Evolutionary conservation across 2,113 vertebrate genomes (phyloP).

Genomic region (Stegostoma tigrinum): DNA sequence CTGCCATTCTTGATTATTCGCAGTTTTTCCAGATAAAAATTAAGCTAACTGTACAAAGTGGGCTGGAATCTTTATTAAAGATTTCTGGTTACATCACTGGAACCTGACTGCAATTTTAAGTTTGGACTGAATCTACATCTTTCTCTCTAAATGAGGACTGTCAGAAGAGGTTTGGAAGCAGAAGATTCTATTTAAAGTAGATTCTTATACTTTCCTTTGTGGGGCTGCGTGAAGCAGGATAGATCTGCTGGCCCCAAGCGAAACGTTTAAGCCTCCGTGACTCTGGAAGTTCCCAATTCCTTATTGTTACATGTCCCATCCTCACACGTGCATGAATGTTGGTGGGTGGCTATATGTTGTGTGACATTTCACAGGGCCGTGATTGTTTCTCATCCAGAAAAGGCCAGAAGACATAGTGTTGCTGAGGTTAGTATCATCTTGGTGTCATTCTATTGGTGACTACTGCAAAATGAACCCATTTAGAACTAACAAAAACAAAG

Average conservation of each 20-base stretch:
- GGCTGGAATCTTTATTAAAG: background rate
- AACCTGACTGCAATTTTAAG: background rate
- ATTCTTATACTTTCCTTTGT: background rate
- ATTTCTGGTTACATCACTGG: background rate
- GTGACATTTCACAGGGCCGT: background rate
- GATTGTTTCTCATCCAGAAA: background rate
- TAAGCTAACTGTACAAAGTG: background rate
- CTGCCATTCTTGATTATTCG: background rate
- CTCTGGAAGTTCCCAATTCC: background rate
- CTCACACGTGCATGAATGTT: background rate
- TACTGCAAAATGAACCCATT: background rate
- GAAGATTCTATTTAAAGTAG: background rate
- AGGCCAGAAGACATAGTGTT: background rate
- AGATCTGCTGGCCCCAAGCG: background rate
- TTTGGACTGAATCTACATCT: background rate
- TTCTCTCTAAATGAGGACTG: background rate
- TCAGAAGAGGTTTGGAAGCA: background rate
- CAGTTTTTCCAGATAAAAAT: background rate
- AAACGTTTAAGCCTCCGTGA: background rate
- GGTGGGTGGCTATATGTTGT: background rate
- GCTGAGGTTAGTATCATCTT: background rate
- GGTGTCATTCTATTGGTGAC: background rate
- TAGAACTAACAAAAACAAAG: too few species aligned
- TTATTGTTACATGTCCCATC: background rate
- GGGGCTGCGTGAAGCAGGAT: background rate